Conservation (phyloP, 2,113 vertebrate genomes). For the Procavia capensis region DNA sequence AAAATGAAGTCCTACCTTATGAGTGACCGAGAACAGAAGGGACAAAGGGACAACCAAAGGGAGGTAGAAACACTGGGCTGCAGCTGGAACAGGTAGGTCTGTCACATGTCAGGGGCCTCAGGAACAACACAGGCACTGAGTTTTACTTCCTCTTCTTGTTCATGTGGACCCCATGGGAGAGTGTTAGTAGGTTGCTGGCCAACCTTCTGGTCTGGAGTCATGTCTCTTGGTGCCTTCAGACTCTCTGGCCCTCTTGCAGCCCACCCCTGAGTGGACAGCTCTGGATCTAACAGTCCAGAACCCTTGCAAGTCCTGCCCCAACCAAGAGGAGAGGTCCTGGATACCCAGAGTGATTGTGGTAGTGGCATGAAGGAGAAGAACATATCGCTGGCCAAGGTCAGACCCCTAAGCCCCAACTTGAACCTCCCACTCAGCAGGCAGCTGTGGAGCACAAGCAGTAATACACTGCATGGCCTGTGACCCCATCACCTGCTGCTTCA, state of each 20-base stretch:
- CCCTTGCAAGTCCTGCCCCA: background rate
- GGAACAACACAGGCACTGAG: background rate
- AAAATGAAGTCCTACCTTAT: accelerated
- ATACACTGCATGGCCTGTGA: accelerated
- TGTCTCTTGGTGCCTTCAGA: accelerated
- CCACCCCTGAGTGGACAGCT: background rate
- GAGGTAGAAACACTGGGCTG: accelerated
- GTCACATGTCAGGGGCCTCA: background rate
- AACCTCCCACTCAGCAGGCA: background rate
- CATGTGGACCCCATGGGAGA: background rate
- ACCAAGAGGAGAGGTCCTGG: background rate
- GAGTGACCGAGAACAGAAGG: background rate
- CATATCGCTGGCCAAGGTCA: background rate
- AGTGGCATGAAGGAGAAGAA: background rate
- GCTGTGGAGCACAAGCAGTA: accelerated
- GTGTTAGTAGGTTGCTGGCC: background rate
- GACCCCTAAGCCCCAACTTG: background rate
- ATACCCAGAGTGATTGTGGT: too few species aligned
- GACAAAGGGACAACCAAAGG: accelerated
- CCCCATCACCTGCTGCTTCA: accelerated
- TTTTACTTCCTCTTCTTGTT: background rate
- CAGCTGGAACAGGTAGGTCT: background rate
- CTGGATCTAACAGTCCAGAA: background rate
- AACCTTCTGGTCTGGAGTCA: background rate
- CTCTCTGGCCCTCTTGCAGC: background rate